Evolutionary conservation across 2,888 invertebrate genomes (phyloP).

Genomic region (Drosophila greeni): DNA sequence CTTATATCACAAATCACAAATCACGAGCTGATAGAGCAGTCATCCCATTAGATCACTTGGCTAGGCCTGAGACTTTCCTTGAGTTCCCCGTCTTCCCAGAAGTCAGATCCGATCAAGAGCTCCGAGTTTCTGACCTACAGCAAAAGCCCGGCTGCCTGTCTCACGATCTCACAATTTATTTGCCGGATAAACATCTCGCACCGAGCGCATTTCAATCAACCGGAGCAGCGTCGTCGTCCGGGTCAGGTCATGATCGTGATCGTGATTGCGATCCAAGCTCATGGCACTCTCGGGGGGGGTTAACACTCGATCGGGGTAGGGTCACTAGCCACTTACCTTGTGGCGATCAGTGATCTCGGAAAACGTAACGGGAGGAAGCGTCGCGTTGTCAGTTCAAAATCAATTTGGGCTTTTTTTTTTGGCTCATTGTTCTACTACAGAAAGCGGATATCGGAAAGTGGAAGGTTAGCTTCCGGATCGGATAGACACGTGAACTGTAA

Average conservation of each 20-base stretch:
- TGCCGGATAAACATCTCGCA: conserved; percentile 46
- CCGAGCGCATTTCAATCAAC: conserved; percentile 43
- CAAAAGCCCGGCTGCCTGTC: conserved; percentile 5
- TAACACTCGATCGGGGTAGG: background rate
- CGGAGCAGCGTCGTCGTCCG: conserved; percentile 13
- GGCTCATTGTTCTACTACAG: conserved; percentile 13
- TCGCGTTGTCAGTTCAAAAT: conserved; percentile 7
- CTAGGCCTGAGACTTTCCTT: background rate
- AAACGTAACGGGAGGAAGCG: conserved; percentile 24
- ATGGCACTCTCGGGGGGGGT: conserved; percentile 11
- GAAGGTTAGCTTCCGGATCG: conserved; percentile 59
- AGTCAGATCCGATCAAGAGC: conserved; percentile 7
- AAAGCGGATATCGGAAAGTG: conserved; percentile 31
- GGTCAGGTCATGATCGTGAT: conserved; percentile 47
- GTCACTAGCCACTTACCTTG: background rate
- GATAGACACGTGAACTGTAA: conserved; percentile 49
- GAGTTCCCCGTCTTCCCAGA: conserved; percentile 10
- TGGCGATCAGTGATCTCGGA: conserved; percentile 20
- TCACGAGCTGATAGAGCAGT: background rate
- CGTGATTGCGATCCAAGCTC: conserved; percentile 27
- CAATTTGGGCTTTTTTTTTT: conserved; percentile 9
- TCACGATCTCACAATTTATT: conserved; percentile 41
- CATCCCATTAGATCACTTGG: background rate
- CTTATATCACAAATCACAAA: conserved; percentile 11
- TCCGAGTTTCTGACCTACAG: conserved; percentile 21